Conservation (phyloP, 2,888 invertebrate genomes). For the Ypsolopha scabrella region DNA sequence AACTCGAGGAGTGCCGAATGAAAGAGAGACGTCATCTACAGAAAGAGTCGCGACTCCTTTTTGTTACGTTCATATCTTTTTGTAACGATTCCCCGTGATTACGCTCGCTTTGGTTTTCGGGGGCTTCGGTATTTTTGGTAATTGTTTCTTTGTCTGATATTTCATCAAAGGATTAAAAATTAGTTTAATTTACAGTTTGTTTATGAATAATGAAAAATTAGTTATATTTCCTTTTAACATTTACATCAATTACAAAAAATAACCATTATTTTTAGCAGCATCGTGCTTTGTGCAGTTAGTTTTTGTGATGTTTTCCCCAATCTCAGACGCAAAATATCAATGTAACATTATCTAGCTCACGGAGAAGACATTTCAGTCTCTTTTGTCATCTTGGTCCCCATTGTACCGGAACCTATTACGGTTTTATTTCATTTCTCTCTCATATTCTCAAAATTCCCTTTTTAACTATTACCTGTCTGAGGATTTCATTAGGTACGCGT, state of each 20-base stretch:
- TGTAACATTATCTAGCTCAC: slow-evolving; percentile 46
- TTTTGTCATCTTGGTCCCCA: slow-evolving; percentile 42
- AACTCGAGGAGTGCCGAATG: slow-evolving; percentile 63
- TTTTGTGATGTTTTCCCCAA: neutral
- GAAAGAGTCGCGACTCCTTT: slow-evolving; percentile 55
- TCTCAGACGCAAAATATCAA: slow-evolving; percentile 22
- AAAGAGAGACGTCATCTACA: slow-evolving; percentile 65
- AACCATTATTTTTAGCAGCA: neutral
- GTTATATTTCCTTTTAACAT: too few relatives aligned
- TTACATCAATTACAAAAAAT: too few relatives aligned
- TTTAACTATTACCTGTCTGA: slow-evolving; percentile 37
- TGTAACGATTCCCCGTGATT: slow-evolving; percentile 35
- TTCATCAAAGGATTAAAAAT: slow-evolving; percentile 35
- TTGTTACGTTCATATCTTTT: slow-evolving; percentile 27
- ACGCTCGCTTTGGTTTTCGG: slow-evolving; percentile 19
- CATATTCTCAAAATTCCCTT: slow-evolving; percentile 45
- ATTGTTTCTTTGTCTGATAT: slow-evolving; percentile 39
- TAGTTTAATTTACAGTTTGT: too few relatives aligned
- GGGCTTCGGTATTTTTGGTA: slow-evolving; percentile 31
- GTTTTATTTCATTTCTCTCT: slow-evolving; percentile 55
- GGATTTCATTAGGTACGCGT: slow-evolving; percentile 31
- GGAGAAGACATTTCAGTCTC: slow-evolving; percentile 43
- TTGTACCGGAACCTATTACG: slow-evolving; percentile 51
- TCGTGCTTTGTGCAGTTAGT: too few relatives aligned
- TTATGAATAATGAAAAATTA: too few relatives aligned